phyloP scores from a whole-genome alignment of 2,888 invertebrate species.

The Nymphalis polychloros region DNA sequence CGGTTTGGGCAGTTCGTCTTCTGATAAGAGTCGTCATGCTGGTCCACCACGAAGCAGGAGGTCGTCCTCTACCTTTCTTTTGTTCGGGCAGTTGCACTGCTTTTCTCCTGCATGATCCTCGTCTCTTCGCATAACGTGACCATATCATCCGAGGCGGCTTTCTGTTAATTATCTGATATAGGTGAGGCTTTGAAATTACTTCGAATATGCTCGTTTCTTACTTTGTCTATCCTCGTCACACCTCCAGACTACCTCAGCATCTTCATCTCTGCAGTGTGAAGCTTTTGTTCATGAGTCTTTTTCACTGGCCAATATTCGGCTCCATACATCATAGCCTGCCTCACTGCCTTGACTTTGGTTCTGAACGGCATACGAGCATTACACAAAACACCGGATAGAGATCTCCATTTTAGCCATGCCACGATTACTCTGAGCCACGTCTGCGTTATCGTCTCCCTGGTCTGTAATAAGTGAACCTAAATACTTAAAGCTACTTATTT shows the following conservation, averaged over 20 bases:
- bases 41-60: too few relatives aligned
- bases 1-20: too few relatives aligned
- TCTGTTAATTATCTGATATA: too few relatives aligned
- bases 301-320: too few relatives aligned
- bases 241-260: conserved; percentile 6
- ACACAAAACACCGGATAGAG: not conserved
- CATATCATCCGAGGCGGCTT: too few relatives aligned
- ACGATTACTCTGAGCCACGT: not conserved
- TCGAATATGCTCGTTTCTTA: not conserved
- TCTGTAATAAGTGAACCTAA: not conserved
- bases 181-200: not conserved
- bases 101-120: too few relatives aligned
- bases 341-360: not conserved
- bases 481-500: conserved; percentile 1
- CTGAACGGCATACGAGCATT: not conserved
- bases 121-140: too few relatives aligned
- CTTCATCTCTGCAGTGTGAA: conserved; percentile 8
- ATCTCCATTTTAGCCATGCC: conserved; percentile 1
- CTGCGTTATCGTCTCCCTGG: not conserved
- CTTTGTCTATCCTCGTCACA: not conserved
- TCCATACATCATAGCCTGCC: not conserved
- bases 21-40: too few relatives aligned
- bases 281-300: conserved; percentile 12
- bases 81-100: too few relatives aligned
- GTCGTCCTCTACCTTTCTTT: too few relatives aligned